A percentile compares a stretch with the other conserved stretches of the same genome.
Evolutionary conservation across 2,113 vertebrate species (phyloP).

Genomic region (Pterocles gutturalis): DNA sequence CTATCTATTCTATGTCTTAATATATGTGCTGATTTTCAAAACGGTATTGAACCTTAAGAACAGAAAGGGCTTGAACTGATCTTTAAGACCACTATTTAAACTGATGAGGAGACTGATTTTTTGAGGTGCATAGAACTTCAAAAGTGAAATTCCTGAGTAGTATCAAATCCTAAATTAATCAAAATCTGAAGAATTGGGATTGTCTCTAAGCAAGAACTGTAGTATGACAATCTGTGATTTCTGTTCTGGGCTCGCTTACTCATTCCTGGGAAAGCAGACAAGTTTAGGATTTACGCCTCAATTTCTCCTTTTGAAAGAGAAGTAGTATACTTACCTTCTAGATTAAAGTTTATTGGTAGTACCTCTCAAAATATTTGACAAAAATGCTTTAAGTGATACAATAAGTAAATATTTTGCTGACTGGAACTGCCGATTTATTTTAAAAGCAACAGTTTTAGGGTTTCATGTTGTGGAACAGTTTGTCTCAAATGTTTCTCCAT

Average conservation of each 20-base stretch:
- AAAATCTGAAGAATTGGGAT: neutral
- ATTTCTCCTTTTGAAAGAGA: neutral
- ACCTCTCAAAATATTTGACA: neutral
- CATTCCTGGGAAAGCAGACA: neutral
- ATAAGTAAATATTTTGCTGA: neutral
- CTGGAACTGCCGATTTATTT: neutral
- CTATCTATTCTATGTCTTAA: neutral
- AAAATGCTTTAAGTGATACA: neutral
- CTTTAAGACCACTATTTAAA: neutral
- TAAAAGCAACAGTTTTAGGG: neutral
- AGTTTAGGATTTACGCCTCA: neutral
- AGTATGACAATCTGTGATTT: neutral
- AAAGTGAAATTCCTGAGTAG: neutral
- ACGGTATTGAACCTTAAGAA: neutral
- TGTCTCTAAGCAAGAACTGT: neutral
- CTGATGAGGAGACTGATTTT: neutral
- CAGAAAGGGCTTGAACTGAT: neutral
- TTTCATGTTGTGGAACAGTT: neutral
- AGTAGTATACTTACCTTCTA: neutral
- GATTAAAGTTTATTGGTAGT: neutral
- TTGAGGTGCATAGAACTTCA: neutral
- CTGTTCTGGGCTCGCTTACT: neutral
- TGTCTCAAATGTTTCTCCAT: neutral
- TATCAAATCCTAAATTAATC: neutral
- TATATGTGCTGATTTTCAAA: neutral